Base-by-base conservation (phyloP, 1,140 invertebrate genomes). In the Drosophila guanche region DNA sequence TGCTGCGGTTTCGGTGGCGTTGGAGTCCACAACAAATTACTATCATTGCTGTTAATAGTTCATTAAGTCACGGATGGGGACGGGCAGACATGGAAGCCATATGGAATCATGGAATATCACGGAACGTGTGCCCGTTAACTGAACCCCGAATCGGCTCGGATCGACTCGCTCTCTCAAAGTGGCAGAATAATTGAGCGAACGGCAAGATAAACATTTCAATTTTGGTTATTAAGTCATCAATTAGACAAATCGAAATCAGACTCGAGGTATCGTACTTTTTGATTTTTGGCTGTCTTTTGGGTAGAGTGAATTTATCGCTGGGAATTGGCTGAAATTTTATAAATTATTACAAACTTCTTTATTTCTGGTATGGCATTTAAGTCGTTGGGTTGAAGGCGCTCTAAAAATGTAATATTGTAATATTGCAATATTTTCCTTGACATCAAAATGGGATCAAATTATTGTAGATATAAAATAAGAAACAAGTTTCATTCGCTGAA, bases 21-120 rank as follows among this genome's bases (percentile, higher is more conserved):
- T 25, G 6, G 55, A 37, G 57, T 59, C 68, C 68, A 69, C 83
- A 88, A 86, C 83, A 86, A 86, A 86, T 86, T 86, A 88, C 83
- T 88, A 86, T 86, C 83, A 86, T 86, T 86, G 83, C 83, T 88
- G 83, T 86, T 86, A 86, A 86, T 86, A 88, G 83, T 88, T 88
- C 83, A 88, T 88, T 88, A 88, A 88, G 83, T 88, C 83, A 88
- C 83, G 83, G 83, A 88, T 67, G 67, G 63, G 37, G 33, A 61
- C 47, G 66, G 65, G 57, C 72, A 74, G 53, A 59, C 73, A 74
- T 76, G 81, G 68, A 25, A 72, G 67, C 70, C 70, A 65, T 73
- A 71, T 73, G 70, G 70, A 74, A 73, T 73, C 69, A 72, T 59
- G 43, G 57, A 50, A 53, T 29, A 54, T 33, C 47, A 52, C 63